These are phyloP conservation scores for Paradoxurus hermaphroditus DNA, from an alignment of 2,113 vertebrate species.

Conservation along the genomic window DNA sequence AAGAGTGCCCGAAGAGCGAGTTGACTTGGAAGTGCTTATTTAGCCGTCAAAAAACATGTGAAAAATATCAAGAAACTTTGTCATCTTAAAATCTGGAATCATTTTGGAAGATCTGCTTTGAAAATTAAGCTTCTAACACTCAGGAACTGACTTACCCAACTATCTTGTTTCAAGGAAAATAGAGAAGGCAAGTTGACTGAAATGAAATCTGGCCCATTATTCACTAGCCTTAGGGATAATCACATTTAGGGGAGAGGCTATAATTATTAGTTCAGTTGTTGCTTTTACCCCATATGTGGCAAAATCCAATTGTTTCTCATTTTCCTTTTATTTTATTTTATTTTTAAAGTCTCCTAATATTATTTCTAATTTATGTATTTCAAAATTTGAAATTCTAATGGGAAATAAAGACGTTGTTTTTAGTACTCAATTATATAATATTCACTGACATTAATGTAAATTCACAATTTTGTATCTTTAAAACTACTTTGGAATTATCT, in stretches of 20 bases:
- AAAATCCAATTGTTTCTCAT: slow-evolving; percentile 65
- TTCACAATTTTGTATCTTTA: neutral
- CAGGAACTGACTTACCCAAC: slow-evolving; percentile 76
- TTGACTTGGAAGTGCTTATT: slow-evolving; percentile 77
- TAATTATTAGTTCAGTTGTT: slow-evolving; percentile 83
- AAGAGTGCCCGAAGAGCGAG: neutral
- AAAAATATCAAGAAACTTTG: slow-evolving; percentile 79
- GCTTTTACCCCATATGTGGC: slow-evolving; percentile 60
- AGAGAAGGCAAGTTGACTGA: slow-evolving; percentile 80
- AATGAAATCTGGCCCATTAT: slow-evolving; percentile 81
- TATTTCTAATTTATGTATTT: neutral
- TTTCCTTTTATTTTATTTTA: neutral
- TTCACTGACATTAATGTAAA: neutral
- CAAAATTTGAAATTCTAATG: neutral
- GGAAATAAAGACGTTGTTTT: neutral
- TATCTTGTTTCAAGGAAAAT: slow-evolving; percentile 86
- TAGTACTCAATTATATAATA: neutral
- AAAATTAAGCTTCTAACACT: slow-evolving; percentile 86
- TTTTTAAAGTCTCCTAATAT: neutral
- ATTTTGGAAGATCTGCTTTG: slow-evolving; percentile 84
- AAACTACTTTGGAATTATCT: neutral
- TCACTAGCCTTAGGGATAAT: slow-evolving; percentile 79
- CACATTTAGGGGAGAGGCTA: slow-evolving; percentile 64
- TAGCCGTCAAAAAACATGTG: slow-evolving; percentile 77
- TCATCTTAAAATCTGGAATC: slow-evolving; percentile 84